Evolutionary conservation across 2,888 invertebrate species (phyloP).

Genomic region (Bedellia somnulentella): DNA sequence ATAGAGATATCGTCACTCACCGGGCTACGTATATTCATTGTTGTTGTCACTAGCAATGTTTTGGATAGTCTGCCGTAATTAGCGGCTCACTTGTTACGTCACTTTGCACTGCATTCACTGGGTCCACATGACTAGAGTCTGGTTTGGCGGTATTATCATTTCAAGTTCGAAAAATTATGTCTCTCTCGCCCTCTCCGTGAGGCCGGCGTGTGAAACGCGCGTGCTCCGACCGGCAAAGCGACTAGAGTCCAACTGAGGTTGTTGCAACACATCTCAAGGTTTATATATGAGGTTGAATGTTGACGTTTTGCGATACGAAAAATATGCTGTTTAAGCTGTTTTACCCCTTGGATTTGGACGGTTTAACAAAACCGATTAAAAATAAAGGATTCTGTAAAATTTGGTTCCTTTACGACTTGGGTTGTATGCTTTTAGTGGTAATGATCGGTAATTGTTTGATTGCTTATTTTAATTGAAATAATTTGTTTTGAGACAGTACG

Average conservation of each 20-base stretch:
- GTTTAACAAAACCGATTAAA: too few relatives aligned
- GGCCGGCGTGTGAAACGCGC: slow-evolving; percentile 46
- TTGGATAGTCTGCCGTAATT: slow-evolving; percentile 19
- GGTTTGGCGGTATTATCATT: slow-evolving; percentile 20
- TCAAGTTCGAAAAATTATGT: slow-evolving; percentile 24
- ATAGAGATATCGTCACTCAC: too few relatives aligned
- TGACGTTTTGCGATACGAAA: slow-evolving; percentile 16
- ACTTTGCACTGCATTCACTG: slow-evolving; percentile 55
- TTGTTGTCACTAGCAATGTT: slow-evolving; percentile 27
- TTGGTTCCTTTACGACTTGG: too few relatives aligned
- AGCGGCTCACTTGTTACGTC: slow-evolving; percentile 43
- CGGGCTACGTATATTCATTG: slow-evolving; percentile 52
- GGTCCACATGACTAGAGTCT: slow-evolving; percentile 41
- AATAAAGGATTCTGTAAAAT: too few relatives aligned
- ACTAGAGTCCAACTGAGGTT: slow-evolving; percentile 62
- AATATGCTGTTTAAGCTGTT: too few relatives aligned
- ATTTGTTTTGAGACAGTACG: too few relatives aligned
- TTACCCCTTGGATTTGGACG: too few relatives aligned
- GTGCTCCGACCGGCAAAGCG: slow-evolving; percentile 61
- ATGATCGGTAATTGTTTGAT: too few relatives aligned
- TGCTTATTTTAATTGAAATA: too few relatives aligned
- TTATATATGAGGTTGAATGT: slow-evolving; percentile 53
- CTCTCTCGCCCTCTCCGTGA: slow-evolving; percentile 62
- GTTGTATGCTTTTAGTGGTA: too few relatives aligned
- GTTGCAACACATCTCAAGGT: slow-evolving; percentile 52